Percentiles rank a stretch among this genome's conserved stretches.
Conservation (phyloP, 2,888 invertebrate genomes). For the Sesamia inferens region DNA sequence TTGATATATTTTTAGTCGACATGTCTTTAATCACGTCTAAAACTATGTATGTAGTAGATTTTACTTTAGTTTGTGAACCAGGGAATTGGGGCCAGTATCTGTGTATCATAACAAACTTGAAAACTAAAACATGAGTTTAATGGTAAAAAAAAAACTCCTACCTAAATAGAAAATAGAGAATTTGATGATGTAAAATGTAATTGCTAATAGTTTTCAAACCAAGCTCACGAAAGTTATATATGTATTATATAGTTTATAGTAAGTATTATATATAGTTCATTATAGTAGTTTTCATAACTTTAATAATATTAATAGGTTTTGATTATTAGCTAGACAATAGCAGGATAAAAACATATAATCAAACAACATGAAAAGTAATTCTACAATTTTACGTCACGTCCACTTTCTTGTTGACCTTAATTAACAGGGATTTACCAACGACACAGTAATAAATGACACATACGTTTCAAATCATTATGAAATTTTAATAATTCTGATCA, state of each 20-base stretch:
- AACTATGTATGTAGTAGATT: no score
- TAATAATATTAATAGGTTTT: background rate
- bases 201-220: background rate
- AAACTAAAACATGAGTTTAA: background rate
- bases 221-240: background rate
- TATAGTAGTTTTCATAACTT: background rate
- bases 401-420: conserved; percentile 41
- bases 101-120: background rate
- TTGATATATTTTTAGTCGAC: no score
- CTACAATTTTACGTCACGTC: background rate
- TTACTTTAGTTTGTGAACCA: no score
- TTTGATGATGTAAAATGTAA: background rate
- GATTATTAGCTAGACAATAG: background rate
- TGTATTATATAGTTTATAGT: background rate
- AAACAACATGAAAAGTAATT: background rate
- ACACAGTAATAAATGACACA: conserved; percentile 32
- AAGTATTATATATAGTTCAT: background rate
- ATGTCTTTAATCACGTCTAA: no score
- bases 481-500: conserved; percentile 10
- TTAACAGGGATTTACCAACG: conserved; percentile 36
- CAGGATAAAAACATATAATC: background rate
- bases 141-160: background rate
- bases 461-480: conserved; percentile 24
- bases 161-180: background rate
- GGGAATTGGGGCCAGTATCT: no score